These are phyloP conservation scores for Pseudanteris insignis DNA, from an alignment of 2,888 invertebrate genomes.

Conservation along the genomic window DNA sequence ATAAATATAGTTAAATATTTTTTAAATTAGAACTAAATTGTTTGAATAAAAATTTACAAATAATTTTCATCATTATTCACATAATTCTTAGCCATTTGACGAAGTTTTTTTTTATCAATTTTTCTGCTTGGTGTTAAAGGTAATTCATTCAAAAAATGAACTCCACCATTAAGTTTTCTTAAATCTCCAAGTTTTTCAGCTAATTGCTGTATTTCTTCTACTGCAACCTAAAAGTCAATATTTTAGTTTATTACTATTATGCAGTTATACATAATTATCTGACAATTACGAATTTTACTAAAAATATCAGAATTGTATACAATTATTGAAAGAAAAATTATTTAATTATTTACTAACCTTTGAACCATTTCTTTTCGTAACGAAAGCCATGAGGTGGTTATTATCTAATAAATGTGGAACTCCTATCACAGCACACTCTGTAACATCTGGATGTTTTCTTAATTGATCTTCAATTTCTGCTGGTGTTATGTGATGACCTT, in stretches of 20 bases:
- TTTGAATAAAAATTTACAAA: too few relatives aligned
- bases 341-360: slow-evolving; percentile 52
- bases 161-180: slow-evolving; percentile 54
- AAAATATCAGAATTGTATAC: too few relatives aligned
- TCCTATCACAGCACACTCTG: slow-evolving; percentile 50
- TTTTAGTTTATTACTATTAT: too few relatives aligned
- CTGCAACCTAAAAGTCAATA: slow-evolving; percentile 51
- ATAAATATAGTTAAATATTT: too few relatives aligned
- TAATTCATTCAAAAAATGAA: slow-evolving; percentile 52
- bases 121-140: slow-evolving; percentile 55
- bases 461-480: slow-evolving; percentile 51
- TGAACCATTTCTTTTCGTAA: slow-evolving; percentile 29
- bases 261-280: slow-evolving; percentile 36
- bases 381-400: slow-evolving; percentile 52
- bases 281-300: slow-evolving; percentile 13
- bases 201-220: slow-evolving; percentile 51
- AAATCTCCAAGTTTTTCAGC: slow-evolving; percentile 49
- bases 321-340: too few relatives aligned
- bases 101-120: slow-evolving; percentile 49
- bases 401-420: slow-evolving; percentile 46
- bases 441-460: slow-evolving; percentile 47
- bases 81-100: slow-evolving; percentile 45
- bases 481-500: slow-evolving; percentile 51
- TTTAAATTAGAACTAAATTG: too few relatives aligned
- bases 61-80: slow-evolving; percentile 8